Conservation (phyloP, 2,797 vertebrate species). For the Sebastes miniatus region DNA sequence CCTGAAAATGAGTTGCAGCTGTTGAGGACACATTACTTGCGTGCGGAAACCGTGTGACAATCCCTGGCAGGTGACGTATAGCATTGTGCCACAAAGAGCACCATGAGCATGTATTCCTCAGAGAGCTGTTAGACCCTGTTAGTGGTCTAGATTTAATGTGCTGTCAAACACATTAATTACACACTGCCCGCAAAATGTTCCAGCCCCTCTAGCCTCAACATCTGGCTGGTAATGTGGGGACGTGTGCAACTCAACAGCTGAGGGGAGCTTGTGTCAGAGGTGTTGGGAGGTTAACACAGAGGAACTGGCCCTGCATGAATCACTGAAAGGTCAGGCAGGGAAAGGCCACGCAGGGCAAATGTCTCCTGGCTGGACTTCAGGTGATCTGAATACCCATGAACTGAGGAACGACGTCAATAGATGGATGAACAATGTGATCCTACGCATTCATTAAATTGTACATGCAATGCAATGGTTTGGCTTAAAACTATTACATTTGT, state of each 20-base stretch:
- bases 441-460: constrained; percentile 11
- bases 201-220: constrained; percentile 5
- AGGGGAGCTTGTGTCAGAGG: constrained; percentile 37
- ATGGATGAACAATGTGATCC: neutral
- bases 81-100: neutral
- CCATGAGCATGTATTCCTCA: constrained; percentile 1
- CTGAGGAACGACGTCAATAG: neutral
- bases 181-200: constrained; percentile 18
- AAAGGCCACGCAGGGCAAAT: constrained; percentile 51
- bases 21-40: neutral
- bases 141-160: constrained; percentile 40
- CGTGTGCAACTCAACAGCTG: neutral
- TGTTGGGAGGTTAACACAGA: constrained; percentile 52
- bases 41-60: neutral
- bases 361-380: constrained; percentile 38
- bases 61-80: neutral
- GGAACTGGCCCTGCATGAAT: constrained; percentile 53
- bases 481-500: no score
- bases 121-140: constrained; percentile 14
- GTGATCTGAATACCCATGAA: constrained; percentile 48
- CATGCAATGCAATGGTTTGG: neutral
- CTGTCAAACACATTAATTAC: constrained; percentile 65
- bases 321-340: constrained; percentile 55
- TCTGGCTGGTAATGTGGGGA: constrained; percentile 20
- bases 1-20: neutral